phyloP scores from a whole-genome alignment of 2,888 invertebrate species.

The Polydrusus cervinus region DNA sequence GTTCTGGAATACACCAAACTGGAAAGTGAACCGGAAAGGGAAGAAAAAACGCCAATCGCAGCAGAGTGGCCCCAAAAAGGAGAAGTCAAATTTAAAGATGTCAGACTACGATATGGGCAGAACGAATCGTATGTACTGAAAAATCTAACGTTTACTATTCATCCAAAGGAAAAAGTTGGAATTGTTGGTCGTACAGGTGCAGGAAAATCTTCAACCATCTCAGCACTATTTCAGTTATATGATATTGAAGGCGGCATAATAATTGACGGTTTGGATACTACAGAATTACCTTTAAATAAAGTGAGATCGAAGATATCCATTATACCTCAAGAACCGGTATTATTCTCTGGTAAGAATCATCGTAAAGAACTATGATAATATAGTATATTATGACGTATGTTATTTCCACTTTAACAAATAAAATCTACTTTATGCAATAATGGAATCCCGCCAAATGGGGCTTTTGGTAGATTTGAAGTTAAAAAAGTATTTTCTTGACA shows the following conservation, averaged over 20 bases:
- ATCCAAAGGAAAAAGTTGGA: slow-evolving; percentile 83
- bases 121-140: slow-evolving; percentile 84
- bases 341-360: slow-evolving; percentile 79
- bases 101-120: slow-evolving; percentile 83
- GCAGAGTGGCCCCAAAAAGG: slow-evolving; percentile 84
- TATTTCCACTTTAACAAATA: too few relatives aligned
- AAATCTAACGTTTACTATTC: slow-evolving; percentile 79
- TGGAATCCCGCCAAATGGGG: too few relatives aligned
- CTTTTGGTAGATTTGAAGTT: too few relatives aligned
- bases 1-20: slow-evolving; percentile 64
- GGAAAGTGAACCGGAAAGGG: slow-evolving; percentile 64
- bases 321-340: slow-evolving; percentile 90
- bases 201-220: slow-evolving; percentile 87
- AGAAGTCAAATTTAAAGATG: slow-evolving; percentile 78
- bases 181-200: slow-evolving; percentile 90
- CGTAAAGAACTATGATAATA: not conserved
- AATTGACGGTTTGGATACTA: slow-evolving; percentile 86
- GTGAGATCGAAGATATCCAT: slow-evolving; percentile 86
- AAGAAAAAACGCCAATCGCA: slow-evolving; percentile 70
- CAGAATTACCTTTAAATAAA: slow-evolving; percentile 81
- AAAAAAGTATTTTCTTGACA: too few relatives aligned
- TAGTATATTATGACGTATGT: too few relatives aligned
- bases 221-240: slow-evolving; percentile 87
- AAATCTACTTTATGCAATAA: too few relatives aligned
- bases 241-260: slow-evolving; percentile 84